phyloP scores from a whole-genome alignment of 2,888 invertebrate genomes.

The Lithophane leautieri region DNA sequence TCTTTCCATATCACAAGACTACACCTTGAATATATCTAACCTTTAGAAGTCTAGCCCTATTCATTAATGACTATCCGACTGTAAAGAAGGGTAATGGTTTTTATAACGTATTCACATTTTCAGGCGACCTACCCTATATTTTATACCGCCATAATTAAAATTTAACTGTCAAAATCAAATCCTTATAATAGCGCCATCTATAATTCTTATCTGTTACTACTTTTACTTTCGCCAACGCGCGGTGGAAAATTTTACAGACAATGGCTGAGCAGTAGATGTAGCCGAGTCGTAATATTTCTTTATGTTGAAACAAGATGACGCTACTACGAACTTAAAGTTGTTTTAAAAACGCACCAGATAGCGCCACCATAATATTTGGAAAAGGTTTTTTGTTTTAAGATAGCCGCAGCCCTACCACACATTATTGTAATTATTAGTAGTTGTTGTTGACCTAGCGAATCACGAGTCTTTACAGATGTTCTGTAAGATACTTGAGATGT shows the following conservation, averaged over 20 bases:
- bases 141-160: not conserved
- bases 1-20: not conserved
- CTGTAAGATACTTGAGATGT: too few species aligned
- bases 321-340: not conserved
- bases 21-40: too few species aligned
- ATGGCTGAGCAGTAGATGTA: not conserved
- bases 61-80: not conserved
- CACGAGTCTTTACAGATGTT: not conserved
- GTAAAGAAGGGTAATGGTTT: not conserved
- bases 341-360: constrained; percentile 21
- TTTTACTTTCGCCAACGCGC: not conserved
- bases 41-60: too few species aligned
- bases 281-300: not conserved
- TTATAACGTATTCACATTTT: not conserved
- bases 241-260: too few species aligned
- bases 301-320: constrained; percentile 39
- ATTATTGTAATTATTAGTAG: not conserved
- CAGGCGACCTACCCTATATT: not conserved
- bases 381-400: not conserved
- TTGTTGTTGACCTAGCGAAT: not conserved
- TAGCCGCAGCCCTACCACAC: not conserved
- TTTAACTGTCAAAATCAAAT: not conserved
- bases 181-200: constrained; percentile 23
- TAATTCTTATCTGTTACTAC: not conserved
- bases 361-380: not conserved